Base-by-base conservation (phyloP, 2,888 invertebrate genomes). In the Lamellibrachia satsuma region DNA sequence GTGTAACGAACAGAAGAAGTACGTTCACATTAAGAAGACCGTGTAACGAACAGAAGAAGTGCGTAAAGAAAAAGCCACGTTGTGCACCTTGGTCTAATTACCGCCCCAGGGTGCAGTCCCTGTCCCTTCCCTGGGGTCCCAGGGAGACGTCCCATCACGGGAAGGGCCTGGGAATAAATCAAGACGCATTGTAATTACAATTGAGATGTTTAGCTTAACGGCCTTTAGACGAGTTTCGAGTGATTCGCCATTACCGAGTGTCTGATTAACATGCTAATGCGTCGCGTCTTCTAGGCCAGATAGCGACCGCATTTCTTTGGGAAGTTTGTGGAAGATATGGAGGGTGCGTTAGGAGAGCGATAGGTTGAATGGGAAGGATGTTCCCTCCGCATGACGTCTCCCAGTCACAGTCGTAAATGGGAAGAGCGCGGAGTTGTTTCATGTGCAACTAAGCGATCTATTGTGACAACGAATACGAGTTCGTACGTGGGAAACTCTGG, bases 201-300 rank as follows among this genome's bases (percentile, higher is more conserved):
- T 75, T 75, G 75, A 75, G 22, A 75, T 75, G 75, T 75, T 75
- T 75, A 75, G 75, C 75, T 22, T 75, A 75, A 75, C 75, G 75
- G 75, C 75, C 75, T 75, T 75, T 75, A 75, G 22, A 75, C 75
- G 75, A 75, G 75, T 75, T 75, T 75, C 75, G 75, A 75, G 75
- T 75, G 75, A 75, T 15, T 22, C 22, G 75, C n/a, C 75, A 75
- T 75, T 57, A 57, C 57, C 15, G 8, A 11, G 57, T 57, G 57
- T 8, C 75, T 75, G 22, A 75, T 75, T 75, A 75, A 75, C 22
- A 75, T 75, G 75, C 75, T 22, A 75, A 75, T 75, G 75, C 6
- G 22, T 75, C 22, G 75, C 75, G 75, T 75, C 75, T 75, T 75
- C 22, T 11, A 6, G 75, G 22, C 22, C 22, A 75, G 75, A 75